These are phyloP conservation scores for Butastur rufipennis DNA, from an alignment of 2,113 vertebrate genomes.

Conservation along the genomic window DNA sequence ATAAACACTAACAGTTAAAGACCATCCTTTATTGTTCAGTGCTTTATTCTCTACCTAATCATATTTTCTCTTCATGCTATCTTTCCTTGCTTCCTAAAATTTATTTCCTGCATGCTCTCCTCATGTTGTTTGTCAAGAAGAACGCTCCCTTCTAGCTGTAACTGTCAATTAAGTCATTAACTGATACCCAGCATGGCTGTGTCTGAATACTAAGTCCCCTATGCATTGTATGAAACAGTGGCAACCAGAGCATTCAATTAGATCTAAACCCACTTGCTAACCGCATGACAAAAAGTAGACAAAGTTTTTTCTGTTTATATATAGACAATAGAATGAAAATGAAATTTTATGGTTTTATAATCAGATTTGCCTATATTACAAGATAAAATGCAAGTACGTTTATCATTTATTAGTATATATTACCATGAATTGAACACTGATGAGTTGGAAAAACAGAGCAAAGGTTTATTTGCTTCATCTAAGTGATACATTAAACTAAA, in stretches of 20 bases:
- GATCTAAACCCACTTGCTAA: not conserved
- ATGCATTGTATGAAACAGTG: not conserved
- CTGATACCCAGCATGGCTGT: not conserved
- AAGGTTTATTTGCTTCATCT: constrained; percentile 58
- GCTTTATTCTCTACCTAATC: not conserved
- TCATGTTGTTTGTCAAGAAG: not conserved
- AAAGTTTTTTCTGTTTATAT: not conserved
- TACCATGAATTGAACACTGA: not conserved
- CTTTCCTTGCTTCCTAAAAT: not conserved
- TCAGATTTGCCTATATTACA: not conserved
- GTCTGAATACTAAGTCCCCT: not conserved
- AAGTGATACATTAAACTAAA: constrained; percentile 45
- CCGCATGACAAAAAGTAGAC: not conserved
- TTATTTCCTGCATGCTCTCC: not conserved
- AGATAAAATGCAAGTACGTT: not conserved
- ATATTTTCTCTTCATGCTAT: not conserved
- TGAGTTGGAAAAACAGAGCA: constrained; percentile 43
- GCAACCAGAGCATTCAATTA: not conserved
- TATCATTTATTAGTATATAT: not conserved
- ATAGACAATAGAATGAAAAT: not conserved
- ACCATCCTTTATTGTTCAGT: not conserved
- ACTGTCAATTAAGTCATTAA: not conserved
- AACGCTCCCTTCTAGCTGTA: not conserved
- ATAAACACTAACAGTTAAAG: not conserved
- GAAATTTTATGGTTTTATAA: not conserved